Evolutionary conservation across 2,113 vertebrate genomes (phyloP), one percentile per base, ranked within the genome.

Genomic region (Cathartes aura): DNA sequence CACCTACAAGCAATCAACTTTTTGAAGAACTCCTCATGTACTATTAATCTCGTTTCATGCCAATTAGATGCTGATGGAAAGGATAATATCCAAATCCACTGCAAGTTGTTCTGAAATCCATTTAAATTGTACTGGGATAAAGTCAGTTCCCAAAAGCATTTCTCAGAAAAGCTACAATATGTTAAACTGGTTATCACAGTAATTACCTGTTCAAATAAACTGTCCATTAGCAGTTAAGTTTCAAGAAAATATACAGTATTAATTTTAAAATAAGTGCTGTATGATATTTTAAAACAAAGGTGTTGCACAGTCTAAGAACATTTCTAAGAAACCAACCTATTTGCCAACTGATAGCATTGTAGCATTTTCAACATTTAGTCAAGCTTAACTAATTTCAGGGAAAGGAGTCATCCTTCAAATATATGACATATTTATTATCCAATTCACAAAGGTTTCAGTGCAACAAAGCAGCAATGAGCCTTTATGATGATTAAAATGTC

Each of bases 401-500:
- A 90, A 67, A 86, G 48, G 42, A 94, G 53, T 92, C 58, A 94
- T 94, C 83, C 62, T 92, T 91, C 83, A 97, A 87, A 86, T 60
- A 56, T 7, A 50, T 85, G 90, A 68, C 56, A 96, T 67, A 91
- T 96, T 96, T 95, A 91, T 93, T 96, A 96, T 66, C 58, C 93
- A 95, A 71, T 94, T 93, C 92, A 96, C 66, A 87, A 80, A 87
- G 63, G 45, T 88, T 93, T 86, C 71, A 89, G 70, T 38, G 87
- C 32, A 93, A 95, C 78, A 95, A 96, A 95, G 70, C 60, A 93
- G 76, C 91, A 94, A 27, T 70, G 62, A 90, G 84, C 15, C 53
- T 91, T 97, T 75, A 85, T 62, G 81, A 92, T 87, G 64, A 97
- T 95, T 95, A 93, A 93, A 96, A 96, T 85, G 87, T 67, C 81